Conservation (phyloP, 2,113 vertebrate species). For the Galeopterus variegatus region DNA sequence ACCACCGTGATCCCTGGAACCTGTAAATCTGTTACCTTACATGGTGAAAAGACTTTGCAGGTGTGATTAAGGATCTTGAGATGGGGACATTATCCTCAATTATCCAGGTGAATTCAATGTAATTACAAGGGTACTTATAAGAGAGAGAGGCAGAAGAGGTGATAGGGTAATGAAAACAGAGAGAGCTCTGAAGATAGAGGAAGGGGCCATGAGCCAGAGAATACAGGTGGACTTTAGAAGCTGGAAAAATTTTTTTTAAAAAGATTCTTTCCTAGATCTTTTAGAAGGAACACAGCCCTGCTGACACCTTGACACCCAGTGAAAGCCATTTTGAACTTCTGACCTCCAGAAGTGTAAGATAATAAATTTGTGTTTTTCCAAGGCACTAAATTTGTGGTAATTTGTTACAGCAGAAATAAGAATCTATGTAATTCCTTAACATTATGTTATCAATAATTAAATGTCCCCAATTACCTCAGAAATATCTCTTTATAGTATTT, state of each 20-base stretch:
- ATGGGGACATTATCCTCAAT: background rate
- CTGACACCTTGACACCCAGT: background rate
- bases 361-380: conserved; percentile 7
- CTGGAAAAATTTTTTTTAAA: no score
- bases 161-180: background rate
- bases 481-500: background rate
- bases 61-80: background rate
- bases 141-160: background rate
- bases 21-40: background rate
- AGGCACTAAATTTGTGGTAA: background rate
- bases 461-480: background rate
- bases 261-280: background rate
- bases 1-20: background rate
- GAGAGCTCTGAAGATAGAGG: background rate
- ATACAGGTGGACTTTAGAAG: background rate
- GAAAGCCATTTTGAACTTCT: conserved; percentile 6
- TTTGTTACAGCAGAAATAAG: background rate
- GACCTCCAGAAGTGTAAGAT: background rate
- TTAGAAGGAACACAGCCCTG: background rate
- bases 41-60: background rate
- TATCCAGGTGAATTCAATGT: no score
- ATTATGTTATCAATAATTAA: background rate
- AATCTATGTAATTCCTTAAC: conserved; percentile 30
- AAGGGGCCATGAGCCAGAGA: background rate
- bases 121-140: background rate